These are phyloP conservation scores for Dicaeum eximium DNA, from an alignment of 2,113 vertebrate species.

Conservation along the genomic window DNA sequence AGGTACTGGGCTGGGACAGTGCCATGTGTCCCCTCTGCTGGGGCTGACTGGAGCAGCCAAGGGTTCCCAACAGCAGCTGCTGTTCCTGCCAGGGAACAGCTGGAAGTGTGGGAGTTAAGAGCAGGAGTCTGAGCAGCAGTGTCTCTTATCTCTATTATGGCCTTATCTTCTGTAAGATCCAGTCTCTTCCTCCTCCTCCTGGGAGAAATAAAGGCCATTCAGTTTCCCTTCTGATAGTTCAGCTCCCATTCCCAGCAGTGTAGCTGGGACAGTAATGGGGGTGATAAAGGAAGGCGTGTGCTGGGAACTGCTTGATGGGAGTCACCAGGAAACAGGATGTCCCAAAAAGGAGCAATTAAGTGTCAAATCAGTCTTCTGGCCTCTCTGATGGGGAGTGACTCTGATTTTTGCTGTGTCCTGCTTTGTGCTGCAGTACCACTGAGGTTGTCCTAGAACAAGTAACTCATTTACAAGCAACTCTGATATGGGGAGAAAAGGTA, in stretches of 20 bases:
- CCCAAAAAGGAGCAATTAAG: background rate
- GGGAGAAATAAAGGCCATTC: background rate
- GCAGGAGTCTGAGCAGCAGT: background rate
- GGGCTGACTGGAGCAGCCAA: background rate
- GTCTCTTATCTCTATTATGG: background rate
- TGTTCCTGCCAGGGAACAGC: background rate
- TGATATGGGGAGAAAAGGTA: background rate
- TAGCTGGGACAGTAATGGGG: background rate
- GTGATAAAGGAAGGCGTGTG: background rate
- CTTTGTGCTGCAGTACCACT: background rate
- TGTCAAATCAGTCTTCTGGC: background rate
- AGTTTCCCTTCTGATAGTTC: background rate
- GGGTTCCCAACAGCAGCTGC: background rate
- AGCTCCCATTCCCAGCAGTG: fast-evolving
- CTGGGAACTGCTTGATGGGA: background rate
- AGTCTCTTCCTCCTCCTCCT: background rate
- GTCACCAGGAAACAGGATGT: background rate
- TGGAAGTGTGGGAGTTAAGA: background rate
- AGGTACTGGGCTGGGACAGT: background rate
- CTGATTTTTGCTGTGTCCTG: background rate
- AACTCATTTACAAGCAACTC: background rate
- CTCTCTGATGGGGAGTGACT: background rate
- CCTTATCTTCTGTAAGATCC: background rate
- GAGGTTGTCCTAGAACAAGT: background rate
- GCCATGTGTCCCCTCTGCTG: background rate